Evolutionary conservation across 2,113 vertebrate species (phyloP), one percentile per base, ranked within the genome.

Genomic region (Pao palembangensis): DNA sequence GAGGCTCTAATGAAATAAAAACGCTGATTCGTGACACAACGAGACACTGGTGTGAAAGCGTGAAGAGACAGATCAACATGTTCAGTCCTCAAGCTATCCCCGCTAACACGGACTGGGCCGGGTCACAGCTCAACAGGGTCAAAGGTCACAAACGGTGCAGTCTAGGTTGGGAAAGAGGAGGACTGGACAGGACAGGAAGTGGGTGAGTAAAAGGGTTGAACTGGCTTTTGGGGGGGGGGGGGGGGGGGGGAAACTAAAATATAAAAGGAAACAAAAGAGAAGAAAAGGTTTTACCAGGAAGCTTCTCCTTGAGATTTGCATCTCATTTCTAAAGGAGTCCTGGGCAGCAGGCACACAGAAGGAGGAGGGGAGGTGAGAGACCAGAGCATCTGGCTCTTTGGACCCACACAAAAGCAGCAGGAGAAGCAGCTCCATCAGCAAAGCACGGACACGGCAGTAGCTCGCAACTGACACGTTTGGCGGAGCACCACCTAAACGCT

Each of bases 321-420:
- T 81, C 75, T 84, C 58, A 81, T 82, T 76, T 85, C 67, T 82
- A 83, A 83, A 86, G 76, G 83, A 84, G 69, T 77, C 79, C 78
- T 81, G 66, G 60, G 69, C 65, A 77, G 76, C 55, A 69, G 62
- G 71, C 61, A 50, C 60, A 83, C 58, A 73, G 62, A 70, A 73
- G 56, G 66, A 62, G 51, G 64, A 67, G 61, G 75, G 59, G 46
- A 61, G 67, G 57, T 71, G 60, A 73, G 69, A 51, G 51, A 57
- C 60, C 8, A 61, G 42, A 78, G 53, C 46, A 53, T 23, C 66
- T 38, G 61, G 58, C 54, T 57, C 61, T 43, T 28, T 31, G 28
- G 55, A 65, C 67, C 55, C 51, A 42, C 0, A 55, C 23, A 38
- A 12, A 38, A 38, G 8, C 34, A 38, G 34, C 34, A 38, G 34